phyloP scores from a whole-genome alignment of 2,113 vertebrate genomes.

The Pimephales promelas region DNA sequence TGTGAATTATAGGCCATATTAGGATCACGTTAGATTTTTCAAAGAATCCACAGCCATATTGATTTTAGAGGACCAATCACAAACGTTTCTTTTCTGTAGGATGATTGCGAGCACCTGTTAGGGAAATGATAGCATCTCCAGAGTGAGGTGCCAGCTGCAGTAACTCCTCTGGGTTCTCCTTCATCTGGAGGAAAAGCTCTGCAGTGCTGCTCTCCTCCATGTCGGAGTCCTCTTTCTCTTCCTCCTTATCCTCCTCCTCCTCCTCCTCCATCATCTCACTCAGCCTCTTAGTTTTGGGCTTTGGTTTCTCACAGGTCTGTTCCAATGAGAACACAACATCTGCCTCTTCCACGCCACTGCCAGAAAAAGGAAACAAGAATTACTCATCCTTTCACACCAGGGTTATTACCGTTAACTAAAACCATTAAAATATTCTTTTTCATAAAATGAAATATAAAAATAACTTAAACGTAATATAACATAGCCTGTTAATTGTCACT shows the following conservation, averaged over 20 bases:
- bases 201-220: constrained; percentile 16
- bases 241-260: background rate
- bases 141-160: constrained; percentile 58
- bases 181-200: constrained; percentile 57
- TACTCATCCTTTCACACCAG: background rate
- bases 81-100: background rate
- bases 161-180: constrained; percentile 64
- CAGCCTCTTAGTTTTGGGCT: constrained; percentile 47
- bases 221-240: background rate
- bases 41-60: background rate
- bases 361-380: background rate
- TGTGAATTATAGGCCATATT: constrained; percentile 41
- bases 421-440: background rate
- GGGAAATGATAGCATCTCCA: constrained; percentile 59
- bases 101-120: constrained; percentile 52
- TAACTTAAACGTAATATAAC: no score
- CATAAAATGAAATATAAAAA: background rate
- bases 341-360: constrained; percentile 81
- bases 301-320: constrained; percentile 68
- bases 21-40: background rate
- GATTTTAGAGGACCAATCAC: background rate
- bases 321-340: constrained; percentile 81
- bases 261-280: background rate
- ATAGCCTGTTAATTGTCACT: no score
- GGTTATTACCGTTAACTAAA: background rate